Conservation (phyloP, 1,140 invertebrate species). For the Caenorhabditis brenneri region DNA sequence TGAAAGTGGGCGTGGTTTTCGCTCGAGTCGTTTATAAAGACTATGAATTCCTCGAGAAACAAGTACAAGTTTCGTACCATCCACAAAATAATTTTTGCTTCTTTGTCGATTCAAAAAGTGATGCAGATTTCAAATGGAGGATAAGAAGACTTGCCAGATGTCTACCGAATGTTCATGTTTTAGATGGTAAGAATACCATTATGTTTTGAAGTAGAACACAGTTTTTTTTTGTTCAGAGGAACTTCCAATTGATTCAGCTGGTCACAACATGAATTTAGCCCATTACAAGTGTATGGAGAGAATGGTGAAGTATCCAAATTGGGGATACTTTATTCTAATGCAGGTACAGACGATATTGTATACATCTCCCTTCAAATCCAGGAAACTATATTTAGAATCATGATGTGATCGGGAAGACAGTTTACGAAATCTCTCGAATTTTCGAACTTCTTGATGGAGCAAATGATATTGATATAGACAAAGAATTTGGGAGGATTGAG, state of each 20-base stretch:
- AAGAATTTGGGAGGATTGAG: background rate
- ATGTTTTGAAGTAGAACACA: background rate
- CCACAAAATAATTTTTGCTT: constrained; percentile 32
- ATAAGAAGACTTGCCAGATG: constrained; percentile 16
- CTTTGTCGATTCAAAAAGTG: constrained; percentile 13
- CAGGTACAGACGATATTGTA: background rate
- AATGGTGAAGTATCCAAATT: background rate
- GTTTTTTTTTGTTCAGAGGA: background rate
- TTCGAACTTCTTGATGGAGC: constrained; percentile 37
- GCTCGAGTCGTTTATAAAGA: constrained; percentile 36
- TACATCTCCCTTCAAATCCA: too few relatives aligned
- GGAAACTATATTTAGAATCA: background rate
- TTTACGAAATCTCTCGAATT: constrained; percentile 15
- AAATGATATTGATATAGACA: constrained; percentile 33
- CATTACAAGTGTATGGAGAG: constrained; percentile 37
- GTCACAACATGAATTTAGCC: constrained; percentile 28
- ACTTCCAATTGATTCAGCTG: constrained; percentile 20
- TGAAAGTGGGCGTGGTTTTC: constrained; percentile 24
- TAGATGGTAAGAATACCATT: background rate
- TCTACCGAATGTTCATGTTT: constrained; percentile 4
- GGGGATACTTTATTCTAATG: background rate
- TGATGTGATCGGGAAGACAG: constrained; percentile 22
- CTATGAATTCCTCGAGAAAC: constrained; percentile 34
- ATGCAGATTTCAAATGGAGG: background rate
- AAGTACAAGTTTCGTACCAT: constrained; percentile 26